These are phyloP conservation scores for Rhombomys opimus DNA, from an alignment of 2,113 vertebrate genomes.

Conservation along the genomic window DNA sequence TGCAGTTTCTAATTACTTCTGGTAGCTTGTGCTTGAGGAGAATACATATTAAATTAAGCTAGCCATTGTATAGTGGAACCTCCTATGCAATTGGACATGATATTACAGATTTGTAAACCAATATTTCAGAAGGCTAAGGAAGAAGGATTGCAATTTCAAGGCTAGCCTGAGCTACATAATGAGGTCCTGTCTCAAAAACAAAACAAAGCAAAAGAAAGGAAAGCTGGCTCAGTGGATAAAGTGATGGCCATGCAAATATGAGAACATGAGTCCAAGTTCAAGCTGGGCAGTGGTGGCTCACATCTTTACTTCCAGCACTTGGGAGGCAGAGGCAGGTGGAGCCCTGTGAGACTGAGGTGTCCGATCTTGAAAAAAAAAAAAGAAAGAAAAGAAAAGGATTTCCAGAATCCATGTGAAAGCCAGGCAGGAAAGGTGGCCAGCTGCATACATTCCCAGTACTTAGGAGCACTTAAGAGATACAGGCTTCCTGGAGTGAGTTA, in stretches of 20 bases:
- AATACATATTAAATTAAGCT: not conserved
- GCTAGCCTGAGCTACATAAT: not conserved
- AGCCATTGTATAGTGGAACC: not conserved
- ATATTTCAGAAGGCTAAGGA: not conserved
- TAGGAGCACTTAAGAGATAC: not conserved
- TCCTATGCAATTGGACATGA: not conserved
- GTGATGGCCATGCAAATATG: not conserved
- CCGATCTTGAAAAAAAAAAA: no score
- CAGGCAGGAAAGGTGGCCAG: not conserved
- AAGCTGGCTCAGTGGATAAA: not conserved
- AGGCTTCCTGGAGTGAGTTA: not conserved
- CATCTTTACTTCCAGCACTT: no score
- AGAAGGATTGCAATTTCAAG: not conserved
- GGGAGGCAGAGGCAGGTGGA: no score
- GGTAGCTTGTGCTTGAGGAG: not conserved
- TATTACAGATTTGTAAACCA: not conserved
- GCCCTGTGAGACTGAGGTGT: no score
- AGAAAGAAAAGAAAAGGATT: no score
- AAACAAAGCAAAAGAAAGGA: not conserved
- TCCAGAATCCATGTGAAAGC: not conserved
- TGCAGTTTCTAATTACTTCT: not conserved
- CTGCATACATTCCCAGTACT: not conserved
- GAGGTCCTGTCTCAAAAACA: not conserved
- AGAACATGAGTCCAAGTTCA: not conserved
- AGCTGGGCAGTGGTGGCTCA: no score